phyloP scores from a whole-genome alignment of 2,113 vertebrate species.

The Percina caprodes region DNA sequence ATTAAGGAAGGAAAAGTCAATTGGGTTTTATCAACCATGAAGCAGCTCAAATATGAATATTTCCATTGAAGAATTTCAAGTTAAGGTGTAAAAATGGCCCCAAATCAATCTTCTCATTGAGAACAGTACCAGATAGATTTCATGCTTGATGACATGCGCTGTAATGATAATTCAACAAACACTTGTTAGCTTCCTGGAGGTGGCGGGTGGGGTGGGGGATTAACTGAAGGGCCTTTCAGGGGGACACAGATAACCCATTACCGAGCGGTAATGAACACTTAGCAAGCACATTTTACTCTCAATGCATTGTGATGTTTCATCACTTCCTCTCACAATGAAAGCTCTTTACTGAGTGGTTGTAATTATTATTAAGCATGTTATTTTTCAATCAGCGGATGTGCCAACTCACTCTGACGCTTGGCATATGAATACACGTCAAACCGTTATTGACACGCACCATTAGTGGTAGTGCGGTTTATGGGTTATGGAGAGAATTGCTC shows the following conservation, averaged over 20 bases:
- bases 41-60: not conserved
- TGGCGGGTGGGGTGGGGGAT: too few species aligned
- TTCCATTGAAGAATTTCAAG: not conserved
- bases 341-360: not conserved
- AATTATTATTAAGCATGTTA: not conserved
- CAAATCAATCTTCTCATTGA: not conserved
- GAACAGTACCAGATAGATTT: not conserved
- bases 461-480: constrained; percentile 15
- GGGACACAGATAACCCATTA: constrained; percentile 6
- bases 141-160: not conserved
- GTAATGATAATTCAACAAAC: constrained; percentile 8
- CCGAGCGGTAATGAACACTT: constrained; percentile 2
- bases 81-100: not conserved
- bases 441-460: not conserved
- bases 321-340: not conserved
- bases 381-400: not conserved
- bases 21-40: not conserved
- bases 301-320: not conserved
- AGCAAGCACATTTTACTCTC: not conserved
- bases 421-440: not conserved
- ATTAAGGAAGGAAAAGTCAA: not conserved
- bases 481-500: not conserved
- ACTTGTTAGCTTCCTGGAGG: not conserved
- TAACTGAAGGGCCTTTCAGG: not conserved
- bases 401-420: not conserved